phyloP scores from a whole-genome alignment of 2,888 invertebrate species.

The Lochmaea capreae region DNA sequence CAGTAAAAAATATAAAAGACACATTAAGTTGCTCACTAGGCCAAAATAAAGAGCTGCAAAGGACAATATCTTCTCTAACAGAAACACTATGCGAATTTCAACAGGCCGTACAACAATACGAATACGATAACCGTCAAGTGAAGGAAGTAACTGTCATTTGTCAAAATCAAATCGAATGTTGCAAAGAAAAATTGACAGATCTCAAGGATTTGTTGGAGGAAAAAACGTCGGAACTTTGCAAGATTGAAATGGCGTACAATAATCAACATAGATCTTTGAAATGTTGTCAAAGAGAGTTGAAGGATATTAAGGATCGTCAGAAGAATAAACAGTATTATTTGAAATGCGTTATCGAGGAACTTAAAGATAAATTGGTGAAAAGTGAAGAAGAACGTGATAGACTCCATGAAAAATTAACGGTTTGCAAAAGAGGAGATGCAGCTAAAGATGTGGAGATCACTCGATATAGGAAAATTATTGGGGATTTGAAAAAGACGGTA shows the following conservation, averaged over 20 bases:
- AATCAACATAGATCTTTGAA: constrained; percentile 53
- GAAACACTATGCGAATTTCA: constrained; percentile 51
- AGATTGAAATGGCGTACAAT: constrained; percentile 53
- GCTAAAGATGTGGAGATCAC: constrained; percentile 51
- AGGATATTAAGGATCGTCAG: constrained; percentile 50
- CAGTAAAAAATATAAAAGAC: constrained; percentile 60
- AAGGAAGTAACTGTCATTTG: constrained; percentile 46
- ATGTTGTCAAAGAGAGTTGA: constrained; percentile 54
- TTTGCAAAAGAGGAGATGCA: constrained; percentile 43
- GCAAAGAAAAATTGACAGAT: constrained; percentile 51
- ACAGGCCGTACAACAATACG: constrained; percentile 45
- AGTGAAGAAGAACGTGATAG: constrained; percentile 44
- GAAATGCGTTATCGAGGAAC: constrained; percentile 47
- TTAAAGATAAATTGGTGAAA: constrained; percentile 49
- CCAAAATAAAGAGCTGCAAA: constrained; percentile 54
- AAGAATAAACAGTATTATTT: constrained; percentile 49
- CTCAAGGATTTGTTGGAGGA: constrained; percentile 51
- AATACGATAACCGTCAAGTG: constrained; percentile 46
- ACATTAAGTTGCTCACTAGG: constrained; percentile 61
- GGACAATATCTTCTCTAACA: constrained; percentile 50
- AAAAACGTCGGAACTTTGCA: constrained; percentile 54
- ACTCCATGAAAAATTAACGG: constrained; percentile 43
- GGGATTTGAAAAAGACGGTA: constrained; percentile 55
- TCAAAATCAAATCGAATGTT: constrained; percentile 47
- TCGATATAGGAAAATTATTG: constrained; percentile 54